These are phyloP conservation scores for Lynx canadensis DNA, from an alignment of 2,113 vertebrate species.

Conservation along the genomic window DNA sequence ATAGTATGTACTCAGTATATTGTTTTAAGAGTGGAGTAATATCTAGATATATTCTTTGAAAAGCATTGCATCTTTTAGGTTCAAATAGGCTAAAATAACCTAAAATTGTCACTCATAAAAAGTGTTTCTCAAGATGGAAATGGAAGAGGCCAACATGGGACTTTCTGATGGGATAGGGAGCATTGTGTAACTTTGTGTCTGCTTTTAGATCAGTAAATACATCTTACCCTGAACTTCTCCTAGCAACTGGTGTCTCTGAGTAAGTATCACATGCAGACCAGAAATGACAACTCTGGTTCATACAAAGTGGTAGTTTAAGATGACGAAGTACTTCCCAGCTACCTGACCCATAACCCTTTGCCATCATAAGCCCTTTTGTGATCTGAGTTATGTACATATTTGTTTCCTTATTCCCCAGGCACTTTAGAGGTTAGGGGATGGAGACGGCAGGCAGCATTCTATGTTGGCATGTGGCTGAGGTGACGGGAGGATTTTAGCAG, in stretches of 20 bases:
- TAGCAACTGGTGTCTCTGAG: neutral
- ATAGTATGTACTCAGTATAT: neutral
- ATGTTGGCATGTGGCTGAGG: slow-evolving; percentile 62
- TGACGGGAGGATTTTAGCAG: slow-evolving; percentile 75
- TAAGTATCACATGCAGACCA: neutral
- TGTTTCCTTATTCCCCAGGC: slow-evolving; percentile 3
- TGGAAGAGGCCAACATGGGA: neutral
- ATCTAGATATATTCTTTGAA: neutral
- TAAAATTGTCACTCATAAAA: neutral
- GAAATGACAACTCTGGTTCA: neutral
- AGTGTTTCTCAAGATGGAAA: neutral
- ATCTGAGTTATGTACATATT: neutral
- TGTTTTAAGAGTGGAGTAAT: neutral
- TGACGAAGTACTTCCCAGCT: neutral
- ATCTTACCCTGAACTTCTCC: slow-evolving; percentile 16
- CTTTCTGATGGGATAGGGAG: neutral
- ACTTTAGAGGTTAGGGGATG: slow-evolving; percentile 15
- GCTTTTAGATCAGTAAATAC: slow-evolving; percentile 35
- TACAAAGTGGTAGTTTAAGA: neutral
- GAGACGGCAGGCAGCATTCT: slow-evolving; percentile 38
- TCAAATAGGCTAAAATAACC: neutral
- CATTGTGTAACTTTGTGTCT: neutral
- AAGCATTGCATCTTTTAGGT: neutral
- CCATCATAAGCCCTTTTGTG: neutral
- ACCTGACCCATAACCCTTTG: neutral